Evolutionary conservation across 2,797 vertebrate genomes (phyloP).

Genomic region (Galaxias olidus): DNA sequence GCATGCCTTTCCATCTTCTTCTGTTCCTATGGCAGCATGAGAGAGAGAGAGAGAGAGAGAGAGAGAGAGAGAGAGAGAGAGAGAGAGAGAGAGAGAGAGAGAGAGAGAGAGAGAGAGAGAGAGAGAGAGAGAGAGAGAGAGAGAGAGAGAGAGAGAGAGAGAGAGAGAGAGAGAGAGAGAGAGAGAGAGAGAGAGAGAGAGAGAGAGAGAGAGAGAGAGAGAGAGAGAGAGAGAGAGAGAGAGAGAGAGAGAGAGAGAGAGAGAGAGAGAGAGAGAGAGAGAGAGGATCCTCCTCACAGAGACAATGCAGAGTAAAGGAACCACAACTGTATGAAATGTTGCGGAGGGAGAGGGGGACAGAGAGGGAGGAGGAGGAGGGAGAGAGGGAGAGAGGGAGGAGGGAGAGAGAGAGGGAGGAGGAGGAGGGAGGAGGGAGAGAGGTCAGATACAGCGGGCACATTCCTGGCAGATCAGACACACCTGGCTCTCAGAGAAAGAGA

Average conservation of each 20-base stretch:
- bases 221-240: no score
- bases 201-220: no score
- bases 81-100: not conserved
- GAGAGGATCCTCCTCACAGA: no score
- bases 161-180: constrained; percentile 8
- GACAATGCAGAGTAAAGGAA: no score
- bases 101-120: constrained; percentile 3
- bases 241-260: not conserved
- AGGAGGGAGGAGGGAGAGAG: constrained; percentile 55
- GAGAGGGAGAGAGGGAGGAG: not conserved
- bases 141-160: not conserved
- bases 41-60: not conserved
- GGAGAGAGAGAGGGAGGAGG: constrained; percentile 16
- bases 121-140: not conserved
- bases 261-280: constrained; percentile 5
- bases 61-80: no score
- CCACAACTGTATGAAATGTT: no score
- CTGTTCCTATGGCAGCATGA: not conserved
- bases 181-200: not conserved
- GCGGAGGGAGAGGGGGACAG: not conserved
- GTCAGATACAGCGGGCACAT: constrained; percentile 54
- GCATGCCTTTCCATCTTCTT: no score
- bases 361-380: not conserved
- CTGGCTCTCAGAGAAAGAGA: no score
- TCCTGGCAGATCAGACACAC: constrained; percentile 52